Evolutionary conservation across 2,888 invertebrate species (phyloP), one percentile per base, ranked within the genome.

Genomic region (Phymatocera aterrima): DNA sequence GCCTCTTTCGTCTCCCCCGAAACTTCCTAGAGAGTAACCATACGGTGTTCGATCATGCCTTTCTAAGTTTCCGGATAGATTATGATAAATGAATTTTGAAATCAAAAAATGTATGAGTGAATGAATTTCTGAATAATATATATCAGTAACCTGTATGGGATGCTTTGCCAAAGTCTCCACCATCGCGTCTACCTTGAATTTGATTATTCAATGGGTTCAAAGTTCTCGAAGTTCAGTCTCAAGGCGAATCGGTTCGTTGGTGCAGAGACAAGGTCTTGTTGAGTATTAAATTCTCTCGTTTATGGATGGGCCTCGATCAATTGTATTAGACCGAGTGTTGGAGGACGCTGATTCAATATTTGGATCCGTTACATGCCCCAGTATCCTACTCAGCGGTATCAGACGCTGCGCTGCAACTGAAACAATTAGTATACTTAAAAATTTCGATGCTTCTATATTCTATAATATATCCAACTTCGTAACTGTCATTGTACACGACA

Each of bases 141-240:
- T 37, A n/a, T n/a, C n/a, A n/a, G 1, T 6, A 37, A 68, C 68
- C 51, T 72, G 51, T 18, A 18, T 51, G 12, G 24, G 51, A 34
- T 51, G 37, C 5, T 72, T 72, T 40, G 28, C 51, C 72, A 54
- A 72, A 34, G 72, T 72, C 51, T 72, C 51, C 10, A 72, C 72
- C 72, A 72, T 72, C n/a, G n/a, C n/a, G 31, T 28, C 24, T 46
- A 15, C 51, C n/a, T 15, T 24, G 12, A n/a, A n/a, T 60, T 24
- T 18, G 24, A 28, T 4, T 24, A 24, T 40, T 8, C 40, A 8
- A 5, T 40, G 40, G 40, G 40, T 8, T 40, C 8, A 4, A 8
- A 3, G 40, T 21, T 65, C 24, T 24, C 6, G 31, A 60, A 6
- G 31, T 28, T n/a, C n/a, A 64, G 34, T 18, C 37, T 64, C 61